Evolutionary conservation across 2,888 invertebrate genomes (phyloP).

Genomic region (Rhagonycha lutea): DNA sequence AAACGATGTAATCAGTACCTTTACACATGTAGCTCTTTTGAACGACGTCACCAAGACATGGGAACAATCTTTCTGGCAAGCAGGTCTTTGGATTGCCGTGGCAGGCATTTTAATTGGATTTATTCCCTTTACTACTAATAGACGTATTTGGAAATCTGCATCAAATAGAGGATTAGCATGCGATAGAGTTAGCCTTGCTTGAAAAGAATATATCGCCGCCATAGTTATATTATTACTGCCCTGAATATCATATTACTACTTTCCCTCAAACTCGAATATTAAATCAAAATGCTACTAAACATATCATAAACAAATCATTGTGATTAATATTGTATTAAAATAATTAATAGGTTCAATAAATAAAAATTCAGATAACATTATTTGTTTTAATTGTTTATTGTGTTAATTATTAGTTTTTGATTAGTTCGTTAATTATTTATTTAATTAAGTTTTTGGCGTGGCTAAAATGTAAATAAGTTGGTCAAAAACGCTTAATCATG

Average conservation of each 20-base stretch:
- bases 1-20: neutral
- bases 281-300: neutral
- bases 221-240: neutral
- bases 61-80: constrained; percentile 79
- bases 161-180: constrained; percentile 1
- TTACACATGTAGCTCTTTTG: constrained; percentile 56
- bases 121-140: constrained; percentile 69
- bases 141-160: constrained; percentile 60
- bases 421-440: no score
- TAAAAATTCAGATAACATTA: neutral
- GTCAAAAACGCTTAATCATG: no score
- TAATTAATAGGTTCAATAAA: neutral
- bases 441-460: no score
- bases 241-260: neutral
- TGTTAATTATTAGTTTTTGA: no score
- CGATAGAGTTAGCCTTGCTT: constrained; percentile 9
- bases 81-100: constrained; percentile 80
- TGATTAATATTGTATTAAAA: neutral
- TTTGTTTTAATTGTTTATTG: neutral
- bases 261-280: neutral
- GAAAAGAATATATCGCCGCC: neutral
- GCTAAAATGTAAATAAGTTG: no score
- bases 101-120: constrained; percentile 72
- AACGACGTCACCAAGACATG: constrained; percentile 72
- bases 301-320: neutral